phyloP scores from a whole-genome alignment of 2,888 invertebrate genomes.

The Diarsia mendica region DNA sequence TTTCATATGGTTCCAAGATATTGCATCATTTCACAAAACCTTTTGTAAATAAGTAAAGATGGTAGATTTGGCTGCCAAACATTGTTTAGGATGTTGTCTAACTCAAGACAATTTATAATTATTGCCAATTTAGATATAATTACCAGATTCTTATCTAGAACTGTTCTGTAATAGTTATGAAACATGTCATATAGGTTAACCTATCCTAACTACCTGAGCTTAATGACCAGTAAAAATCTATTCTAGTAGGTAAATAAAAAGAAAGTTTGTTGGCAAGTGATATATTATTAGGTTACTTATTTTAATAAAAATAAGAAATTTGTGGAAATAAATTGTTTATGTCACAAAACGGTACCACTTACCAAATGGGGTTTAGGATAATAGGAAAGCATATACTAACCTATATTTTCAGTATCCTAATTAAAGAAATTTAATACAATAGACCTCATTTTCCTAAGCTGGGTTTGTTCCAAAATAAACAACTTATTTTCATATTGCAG shows the following conservation, averaged over 20 bases:
- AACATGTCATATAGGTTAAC: background rate
- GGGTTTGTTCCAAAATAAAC: background rate
- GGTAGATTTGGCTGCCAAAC: background rate
- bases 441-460: background rate
- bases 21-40: slow-evolving; percentile 59
- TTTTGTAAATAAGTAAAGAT: background rate
- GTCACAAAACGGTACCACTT: background rate
- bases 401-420: background rate
- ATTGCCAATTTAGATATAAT: background rate
- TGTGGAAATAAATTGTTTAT: background rate
- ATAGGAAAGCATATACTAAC: too few relatives aligned
- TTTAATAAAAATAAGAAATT: background rate
- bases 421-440: background rate
- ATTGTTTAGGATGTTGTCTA: background rate
- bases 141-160: slow-evolving; percentile 6
- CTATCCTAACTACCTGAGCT: too few relatives aligned
- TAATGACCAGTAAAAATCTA: slow-evolving; percentile 21
- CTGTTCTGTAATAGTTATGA: slow-evolving; percentile 8
- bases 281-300: background rate
- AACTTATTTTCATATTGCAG: background rate
- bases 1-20: slow-evolving; percentile 45
- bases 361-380: background rate
- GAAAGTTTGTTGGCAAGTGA: slow-evolving; percentile 14
- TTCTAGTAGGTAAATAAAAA: slow-evolving; percentile 26
- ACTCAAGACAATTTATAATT: slow-evolving; percentile 8